Percentiles rank a stretch among this genome's conserved stretches.
Conservation (phyloP, 2,888 invertebrate genomes). For the Aspidiotus destructor region DNA sequence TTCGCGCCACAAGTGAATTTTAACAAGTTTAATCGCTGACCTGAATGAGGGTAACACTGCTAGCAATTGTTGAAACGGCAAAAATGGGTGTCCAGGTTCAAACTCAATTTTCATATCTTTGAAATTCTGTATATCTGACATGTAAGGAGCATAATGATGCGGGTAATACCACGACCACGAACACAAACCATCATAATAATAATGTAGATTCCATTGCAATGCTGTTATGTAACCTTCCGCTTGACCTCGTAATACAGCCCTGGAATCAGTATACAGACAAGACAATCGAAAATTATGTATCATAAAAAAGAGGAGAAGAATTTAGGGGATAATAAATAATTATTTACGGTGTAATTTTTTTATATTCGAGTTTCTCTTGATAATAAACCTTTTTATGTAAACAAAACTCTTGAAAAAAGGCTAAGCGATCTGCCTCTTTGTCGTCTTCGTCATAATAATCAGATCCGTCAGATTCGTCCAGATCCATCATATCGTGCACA, state of each 20-base stretch:
- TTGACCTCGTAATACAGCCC: conserved; percentile 53
- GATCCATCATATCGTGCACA: conserved; percentile 31
- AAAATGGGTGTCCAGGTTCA: conserved; percentile 75
- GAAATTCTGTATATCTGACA: conserved; percentile 84
- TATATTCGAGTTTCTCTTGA: conserved; percentile 62
- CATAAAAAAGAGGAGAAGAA: background rate
- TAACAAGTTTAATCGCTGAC: conserved; percentile 34
- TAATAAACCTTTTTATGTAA: conserved; percentile 87
- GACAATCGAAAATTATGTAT: background rate
- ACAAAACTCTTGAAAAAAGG: conserved; percentile 57
- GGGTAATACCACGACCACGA: conserved; percentile 99
- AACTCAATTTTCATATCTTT: conserved; percentile 66
- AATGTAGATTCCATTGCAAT: conserved; percentile 91
- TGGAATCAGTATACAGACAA: background rate
- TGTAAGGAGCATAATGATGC: conserved; percentile 92
- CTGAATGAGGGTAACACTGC: conserved; percentile 80
- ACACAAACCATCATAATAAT: conserved; percentile 92
- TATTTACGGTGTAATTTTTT: conserved; percentile 38
- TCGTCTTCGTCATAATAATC: conserved; percentile 38
- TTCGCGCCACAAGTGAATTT: background rate
- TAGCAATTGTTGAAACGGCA: conserved; percentile 79
- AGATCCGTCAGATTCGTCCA: conserved; percentile 40
- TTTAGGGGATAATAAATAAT: background rate
- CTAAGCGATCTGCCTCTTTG: conserved; percentile 37
- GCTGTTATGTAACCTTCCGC: conserved; percentile 84